A percentile compares a stretch with the other conserved stretches of the same genome.
phyloP scores from a whole-genome alignment of 2,888 invertebrate genomes.

The Dascillus cervinus region DNA sequence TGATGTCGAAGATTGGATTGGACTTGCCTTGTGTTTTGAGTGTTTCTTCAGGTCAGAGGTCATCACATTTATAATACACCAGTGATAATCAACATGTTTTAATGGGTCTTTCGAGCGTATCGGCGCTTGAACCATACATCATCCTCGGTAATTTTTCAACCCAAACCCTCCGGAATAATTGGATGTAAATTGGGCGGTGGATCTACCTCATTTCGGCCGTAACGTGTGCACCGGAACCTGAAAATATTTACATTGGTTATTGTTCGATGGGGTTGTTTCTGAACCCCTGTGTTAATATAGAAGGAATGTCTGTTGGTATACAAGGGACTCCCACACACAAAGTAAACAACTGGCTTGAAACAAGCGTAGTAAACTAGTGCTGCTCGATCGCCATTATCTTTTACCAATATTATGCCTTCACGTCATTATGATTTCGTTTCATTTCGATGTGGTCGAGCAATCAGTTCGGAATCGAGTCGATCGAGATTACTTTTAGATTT shows the following conservation, averaged over 20 bases:
- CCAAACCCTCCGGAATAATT: too few species aligned
- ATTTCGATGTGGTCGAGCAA: slow-evolving; percentile 5
- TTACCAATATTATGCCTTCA: neutral
- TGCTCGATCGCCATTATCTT: slow-evolving; percentile 9
- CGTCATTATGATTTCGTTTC: neutral
- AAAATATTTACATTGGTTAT: too few species aligned
- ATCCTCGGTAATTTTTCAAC: too few species aligned
- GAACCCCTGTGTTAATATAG: slow-evolving; percentile 21
- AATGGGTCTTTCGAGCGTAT: too few species aligned
- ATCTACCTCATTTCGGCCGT: too few species aligned
- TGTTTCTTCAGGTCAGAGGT: slow-evolving; percentile 20
- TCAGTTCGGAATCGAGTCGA: neutral
- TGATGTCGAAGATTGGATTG: slow-evolving; percentile 18
- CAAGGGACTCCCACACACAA: slow-evolving; percentile 36
- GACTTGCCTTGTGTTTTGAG: slow-evolving; percentile 16
- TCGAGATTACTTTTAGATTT: neutral
- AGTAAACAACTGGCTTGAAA: slow-evolving; percentile 34
- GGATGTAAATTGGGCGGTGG: too few species aligned
- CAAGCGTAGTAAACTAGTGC: slow-evolving; percentile 30
- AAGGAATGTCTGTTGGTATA: slow-evolving; percentile 28
- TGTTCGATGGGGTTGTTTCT: too few species aligned
- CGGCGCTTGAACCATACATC: too few species aligned
- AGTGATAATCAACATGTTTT: slow-evolving; percentile 13
- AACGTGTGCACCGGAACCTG: too few species aligned
- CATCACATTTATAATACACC: slow-evolving; percentile 13